These are phyloP conservation scores for Antennarius striatus DNA, from an alignment of 2,113 vertebrate species.

Conservation along the genomic window DNA sequence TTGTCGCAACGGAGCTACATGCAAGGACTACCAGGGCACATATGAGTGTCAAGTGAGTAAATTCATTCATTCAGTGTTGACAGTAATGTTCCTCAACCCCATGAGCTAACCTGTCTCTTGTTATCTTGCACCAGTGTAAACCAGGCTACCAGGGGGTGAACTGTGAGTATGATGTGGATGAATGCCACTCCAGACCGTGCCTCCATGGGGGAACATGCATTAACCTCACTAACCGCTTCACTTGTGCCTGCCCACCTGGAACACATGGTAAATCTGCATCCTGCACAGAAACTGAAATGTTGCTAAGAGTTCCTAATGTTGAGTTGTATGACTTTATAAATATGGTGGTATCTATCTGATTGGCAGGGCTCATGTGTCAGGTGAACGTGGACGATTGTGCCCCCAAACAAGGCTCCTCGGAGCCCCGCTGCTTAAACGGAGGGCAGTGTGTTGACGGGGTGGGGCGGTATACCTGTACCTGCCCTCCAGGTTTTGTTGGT, in stretches of 20 bases:
- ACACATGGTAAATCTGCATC: conserved; percentile 81
- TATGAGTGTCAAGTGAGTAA: conserved; percentile 70
- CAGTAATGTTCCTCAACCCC: not conserved
- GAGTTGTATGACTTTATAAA: not conserved
- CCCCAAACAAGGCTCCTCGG: conserved; percentile 62
- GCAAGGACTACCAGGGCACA: conserved; percentile 80
- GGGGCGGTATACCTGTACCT: conserved; percentile 87
- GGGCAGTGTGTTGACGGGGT: conserved; percentile 90
- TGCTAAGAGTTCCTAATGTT: not conserved
- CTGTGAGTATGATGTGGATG: conserved; percentile 90
- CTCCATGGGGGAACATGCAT: conserved; percentile 89
- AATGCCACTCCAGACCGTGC: conserved; percentile 89
- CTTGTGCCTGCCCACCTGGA: conserved; percentile 90
- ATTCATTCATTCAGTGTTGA: not conserved
- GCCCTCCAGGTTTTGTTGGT: conserved; percentile 87
- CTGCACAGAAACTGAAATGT: not conserved
- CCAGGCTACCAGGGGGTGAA: conserved; percentile 90
- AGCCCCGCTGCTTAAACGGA: conserved; percentile 85
- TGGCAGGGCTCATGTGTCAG: conserved; percentile 86
- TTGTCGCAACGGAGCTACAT: conserved; percentile 89
- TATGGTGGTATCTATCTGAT: conserved; percentile 3
- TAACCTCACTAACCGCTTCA: conserved; percentile 90
- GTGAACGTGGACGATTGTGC: conserved; percentile 88
- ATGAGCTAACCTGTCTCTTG: conserved; percentile 7
- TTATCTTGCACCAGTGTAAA: conserved; percentile 79